These are phyloP conservation scores for Phrynocephalus forsythii DNA, from an alignment of 2,797 vertebrate species.

Conservation along the genomic window DNA sequence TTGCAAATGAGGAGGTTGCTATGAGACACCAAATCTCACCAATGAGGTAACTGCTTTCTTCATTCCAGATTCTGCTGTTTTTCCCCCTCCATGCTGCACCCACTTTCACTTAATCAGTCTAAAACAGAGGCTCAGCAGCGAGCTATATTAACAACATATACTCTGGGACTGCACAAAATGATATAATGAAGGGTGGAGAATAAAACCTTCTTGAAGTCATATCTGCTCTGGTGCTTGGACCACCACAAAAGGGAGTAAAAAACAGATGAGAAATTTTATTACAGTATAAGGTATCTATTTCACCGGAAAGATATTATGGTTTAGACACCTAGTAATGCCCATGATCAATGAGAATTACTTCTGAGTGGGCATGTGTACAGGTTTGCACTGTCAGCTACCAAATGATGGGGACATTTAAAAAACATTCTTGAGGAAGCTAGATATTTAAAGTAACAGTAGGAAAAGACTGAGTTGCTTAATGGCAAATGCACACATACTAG, in stretches of 20 bases:
- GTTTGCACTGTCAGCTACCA: neutral
- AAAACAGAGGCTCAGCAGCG: constrained; percentile 21
- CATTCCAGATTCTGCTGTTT: neutral
- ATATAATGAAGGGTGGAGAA: neutral
- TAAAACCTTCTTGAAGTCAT: neutral
- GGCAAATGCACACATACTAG: neutral
- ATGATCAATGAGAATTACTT: neutral
- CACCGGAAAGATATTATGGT: neutral
- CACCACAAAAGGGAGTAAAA: neutral
- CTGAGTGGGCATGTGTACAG: neutral
- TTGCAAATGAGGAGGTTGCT: neutral
- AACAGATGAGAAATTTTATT: neutral
- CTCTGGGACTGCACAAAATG: constrained; percentile 15
- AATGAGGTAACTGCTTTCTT: neutral
- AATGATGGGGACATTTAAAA: neutral
- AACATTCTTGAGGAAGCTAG: neutral
- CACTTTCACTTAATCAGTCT: constrained; percentile 25
- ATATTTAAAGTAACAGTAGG: neutral
- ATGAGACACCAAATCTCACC: neutral
- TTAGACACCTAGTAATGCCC: no score
- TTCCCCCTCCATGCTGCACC: neutral
- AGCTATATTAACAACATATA: neutral
- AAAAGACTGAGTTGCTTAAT: neutral
- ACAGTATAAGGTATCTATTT: neutral
- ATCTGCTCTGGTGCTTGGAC: neutral